Evolutionary conservation across 1,140 invertebrate genomes (phyloP).

Genomic region (Cotesia typhae): DNA sequence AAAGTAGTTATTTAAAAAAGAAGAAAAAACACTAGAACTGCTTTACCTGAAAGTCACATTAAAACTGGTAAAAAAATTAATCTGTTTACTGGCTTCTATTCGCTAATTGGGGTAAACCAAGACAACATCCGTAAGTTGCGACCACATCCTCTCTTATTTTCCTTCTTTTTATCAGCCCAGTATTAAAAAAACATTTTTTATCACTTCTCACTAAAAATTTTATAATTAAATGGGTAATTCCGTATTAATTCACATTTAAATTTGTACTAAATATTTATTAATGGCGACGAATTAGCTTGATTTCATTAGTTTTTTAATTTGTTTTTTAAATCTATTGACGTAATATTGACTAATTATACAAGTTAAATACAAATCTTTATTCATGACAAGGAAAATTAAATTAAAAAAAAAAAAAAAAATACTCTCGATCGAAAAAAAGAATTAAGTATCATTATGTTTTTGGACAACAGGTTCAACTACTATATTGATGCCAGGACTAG

Average conservation of each 20-base stretch:
- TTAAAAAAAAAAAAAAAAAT: too few species aligned
- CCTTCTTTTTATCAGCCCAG: conserved; percentile 26
- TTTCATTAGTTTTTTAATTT: not conserved
- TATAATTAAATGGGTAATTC: not conserved
- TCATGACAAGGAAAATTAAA: not conserved
- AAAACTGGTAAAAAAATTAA: conserved; percentile 8
- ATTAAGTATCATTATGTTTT: too few species aligned
- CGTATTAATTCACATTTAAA: not conserved
- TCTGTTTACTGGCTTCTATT: not conserved
- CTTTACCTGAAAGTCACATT: not conserved
- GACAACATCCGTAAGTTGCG: conserved; percentile 38
- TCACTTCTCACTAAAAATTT: not conserved
- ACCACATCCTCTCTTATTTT: conserved; percentile 42
- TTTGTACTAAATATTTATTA: not conserved
- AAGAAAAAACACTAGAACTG: not conserved
- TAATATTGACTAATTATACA: conserved; percentile 1
- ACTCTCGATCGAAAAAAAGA: too few species aligned
- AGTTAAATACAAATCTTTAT: conserved; percentile 16
- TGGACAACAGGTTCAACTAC: too few species aligned
- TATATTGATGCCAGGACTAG: too few species aligned
- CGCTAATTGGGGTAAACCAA: conserved; percentile 15
- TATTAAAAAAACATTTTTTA: conserved; percentile 13
- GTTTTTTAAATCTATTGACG: not conserved
- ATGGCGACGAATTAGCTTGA: not conserved
- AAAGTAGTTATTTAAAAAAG: not conserved